Evolutionary conservation across 2,113 vertebrate genomes (phyloP), one percentile per base, ranked within the genome.

Genomic region (Mormyrus lacerda): DNA sequence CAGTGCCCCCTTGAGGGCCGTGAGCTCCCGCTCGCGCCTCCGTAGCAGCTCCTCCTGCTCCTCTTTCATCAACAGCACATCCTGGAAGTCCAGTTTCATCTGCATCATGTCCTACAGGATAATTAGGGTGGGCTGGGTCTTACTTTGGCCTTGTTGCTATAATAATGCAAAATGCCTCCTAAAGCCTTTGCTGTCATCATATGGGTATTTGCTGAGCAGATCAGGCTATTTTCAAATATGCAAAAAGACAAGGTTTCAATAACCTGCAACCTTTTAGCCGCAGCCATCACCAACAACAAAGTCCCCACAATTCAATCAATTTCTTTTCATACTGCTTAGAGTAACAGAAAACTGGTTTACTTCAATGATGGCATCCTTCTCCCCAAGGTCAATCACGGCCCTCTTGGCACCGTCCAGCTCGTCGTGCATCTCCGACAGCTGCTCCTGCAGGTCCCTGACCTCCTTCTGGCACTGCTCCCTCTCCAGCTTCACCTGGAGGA

Each of bases 361-460:
- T 96, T 97, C 95, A 50, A 97, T 93, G 31, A 97, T 93, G 87
- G 93, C 90, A 44, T 95, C 95, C 82, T 94, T 96, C 91, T 97
- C 96, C 4, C 93, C 91, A 86, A 96, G 95, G 87, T 96, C 96
- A 55, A 88, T 82, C 47, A 91, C 90, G 0, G 93, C 91, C 35
- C 90, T 95, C 90, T 97, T 97, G 7, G 97, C 96, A 0, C 89
- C 95, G 93, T 99, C 98, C 92, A 99, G 93, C 90, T 98, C 98
- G 53, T 99, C 98, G 0, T 99, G 98, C 97, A 99, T 98, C 89
- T 99, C 98, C 0, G 98, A 99, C 11, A 99, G 97, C 93, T 99
- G 98, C 91, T 97, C 97, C 93, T 99, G 97, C 89, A 99, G 96
- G 92, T 98, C 98, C 90, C 97, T 95, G 93, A 99, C 97, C 94